Percentiles rank a stretch among this genome's conserved stretches.
phyloP scores from a whole-genome alignment of 2,888 invertebrate genomes.

The Drosophila gaucha region DNA sequence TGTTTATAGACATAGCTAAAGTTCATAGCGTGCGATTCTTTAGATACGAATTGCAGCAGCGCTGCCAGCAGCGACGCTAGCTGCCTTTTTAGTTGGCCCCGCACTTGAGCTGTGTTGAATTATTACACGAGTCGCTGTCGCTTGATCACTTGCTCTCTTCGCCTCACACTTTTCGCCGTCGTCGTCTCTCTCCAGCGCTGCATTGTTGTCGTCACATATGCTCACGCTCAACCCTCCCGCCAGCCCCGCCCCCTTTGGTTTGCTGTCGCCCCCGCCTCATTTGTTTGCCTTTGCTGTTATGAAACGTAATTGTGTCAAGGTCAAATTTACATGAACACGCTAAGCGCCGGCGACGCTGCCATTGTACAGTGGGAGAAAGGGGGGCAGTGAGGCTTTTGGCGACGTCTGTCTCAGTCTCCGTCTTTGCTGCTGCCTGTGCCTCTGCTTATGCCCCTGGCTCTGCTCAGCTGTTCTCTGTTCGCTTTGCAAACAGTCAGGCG shows the following conservation, averaged over 20 bases:
- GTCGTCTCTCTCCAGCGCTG: conserved; percentile 24
- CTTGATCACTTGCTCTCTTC: conserved; percentile 18
- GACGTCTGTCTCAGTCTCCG: conserved; percentile 1
- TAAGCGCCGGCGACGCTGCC: conserved; percentile 63
- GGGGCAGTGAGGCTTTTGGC: conserved; percentile 6
- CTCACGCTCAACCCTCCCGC: conserved; percentile 11
- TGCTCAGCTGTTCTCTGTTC: conserved; percentile 54
- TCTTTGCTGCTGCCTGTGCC: neutral
- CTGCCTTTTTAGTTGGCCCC: conserved; percentile 59
- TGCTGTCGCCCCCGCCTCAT: conserved; percentile 60
- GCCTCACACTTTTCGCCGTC: conserved; percentile 9
- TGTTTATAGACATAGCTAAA: conserved; percentile 44
- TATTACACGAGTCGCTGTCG: conserved; percentile 65
- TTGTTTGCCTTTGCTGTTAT: conserved; percentile 77
- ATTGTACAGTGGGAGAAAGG: conserved; percentile 13
- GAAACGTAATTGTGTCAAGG: conserved; percentile 82
- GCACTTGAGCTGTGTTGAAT: conserved; percentile 68
- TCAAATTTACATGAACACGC: conserved; percentile 81
- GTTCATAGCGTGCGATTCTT: conserved; percentile 77
- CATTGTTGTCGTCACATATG: conserved; percentile 45
- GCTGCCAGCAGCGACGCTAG: conserved; percentile 9
- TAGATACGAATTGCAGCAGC: conserved; percentile 25
- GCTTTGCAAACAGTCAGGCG: conserved; percentile 58
- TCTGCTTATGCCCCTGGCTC: neutral
- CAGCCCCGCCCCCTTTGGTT: conserved; percentile 18